Percentiles rank a stretch among this genome's conserved stretches.
Conservation (phyloP, 2,113 vertebrate genomes). For the Solea solea region DNA sequence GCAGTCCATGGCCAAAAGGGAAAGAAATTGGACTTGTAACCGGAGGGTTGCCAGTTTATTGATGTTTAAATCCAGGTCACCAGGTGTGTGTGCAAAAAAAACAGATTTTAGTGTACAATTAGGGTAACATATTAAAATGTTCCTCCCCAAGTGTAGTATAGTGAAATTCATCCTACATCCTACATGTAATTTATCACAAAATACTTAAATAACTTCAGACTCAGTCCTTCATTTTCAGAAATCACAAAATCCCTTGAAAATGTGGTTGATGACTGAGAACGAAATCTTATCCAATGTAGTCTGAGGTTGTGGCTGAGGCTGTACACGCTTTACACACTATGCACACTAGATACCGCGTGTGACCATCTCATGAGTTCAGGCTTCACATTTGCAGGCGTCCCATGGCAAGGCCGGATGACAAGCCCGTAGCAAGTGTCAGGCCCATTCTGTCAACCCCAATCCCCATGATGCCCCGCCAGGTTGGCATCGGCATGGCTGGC, state of each 20-base stretch:
- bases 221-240: background rate
- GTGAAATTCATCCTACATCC: background rate
- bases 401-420: slow-evolving; percentile 89
- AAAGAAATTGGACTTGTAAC: too few relatives aligned
- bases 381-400: slow-evolving; percentile 84
- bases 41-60: too few relatives aligned
- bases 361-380: slow-evolving; percentile 19
- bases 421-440: slow-evolving; percentile 95
- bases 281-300: background rate
- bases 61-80: too few relatives aligned
- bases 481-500: slow-evolving; percentile 84
- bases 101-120: too few relatives aligned
- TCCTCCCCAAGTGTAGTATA: too few relatives aligned
- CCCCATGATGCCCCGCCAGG: slow-evolving; percentile 98
- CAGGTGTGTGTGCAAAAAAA: too few relatives aligned
- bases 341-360: background rate
- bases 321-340: too few relatives aligned
- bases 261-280: background rate
- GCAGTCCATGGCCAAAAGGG: too few relatives aligned
- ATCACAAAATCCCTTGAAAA: background rate
- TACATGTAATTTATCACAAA: background rate
- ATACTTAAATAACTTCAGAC: background rate
- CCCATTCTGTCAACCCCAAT: slow-evolving; percentile 98
- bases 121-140: too few relatives aligned
- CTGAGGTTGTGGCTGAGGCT: background rate